These are phyloP conservation scores for Ara ararauna DNA, from an alignment of 2,797 vertebrate genomes.

Conservation along the genomic window DNA sequence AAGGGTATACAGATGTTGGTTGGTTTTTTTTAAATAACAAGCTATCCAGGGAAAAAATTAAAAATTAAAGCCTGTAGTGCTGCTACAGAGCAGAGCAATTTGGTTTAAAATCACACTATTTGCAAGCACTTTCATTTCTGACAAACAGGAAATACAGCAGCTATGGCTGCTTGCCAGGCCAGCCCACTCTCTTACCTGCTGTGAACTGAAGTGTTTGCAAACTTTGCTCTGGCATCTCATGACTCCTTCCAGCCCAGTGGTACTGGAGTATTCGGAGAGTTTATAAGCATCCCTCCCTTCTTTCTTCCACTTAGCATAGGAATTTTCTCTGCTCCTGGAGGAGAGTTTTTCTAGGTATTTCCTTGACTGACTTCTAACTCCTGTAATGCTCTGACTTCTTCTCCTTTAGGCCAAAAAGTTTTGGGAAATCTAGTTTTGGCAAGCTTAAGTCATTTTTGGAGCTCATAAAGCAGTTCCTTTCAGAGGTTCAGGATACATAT, in stretches of 20 bases:
- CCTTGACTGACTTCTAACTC: neutral
- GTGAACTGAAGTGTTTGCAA: neutral
- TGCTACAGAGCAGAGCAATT: neutral
- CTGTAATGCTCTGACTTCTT: neutral
- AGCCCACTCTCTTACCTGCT: neutral
- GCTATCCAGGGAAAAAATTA: neutral
- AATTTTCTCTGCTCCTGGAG: neutral
- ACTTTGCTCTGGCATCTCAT: neutral
- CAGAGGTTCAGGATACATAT: neutral
- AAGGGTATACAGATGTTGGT: neutral
- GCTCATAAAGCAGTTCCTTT: neutral
- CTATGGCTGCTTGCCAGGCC: neutral
- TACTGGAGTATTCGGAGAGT: neutral
- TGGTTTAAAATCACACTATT: neutral
- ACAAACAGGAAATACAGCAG: neutral
- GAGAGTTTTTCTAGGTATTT: neutral
- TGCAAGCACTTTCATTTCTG: neutral
- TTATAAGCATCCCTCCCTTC: neutral
- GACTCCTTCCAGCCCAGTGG: neutral
- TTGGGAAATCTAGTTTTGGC: neutral
- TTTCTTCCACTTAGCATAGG: neutral
- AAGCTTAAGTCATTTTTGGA: neutral
- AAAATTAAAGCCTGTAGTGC: neutral
- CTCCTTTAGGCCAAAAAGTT: neutral
- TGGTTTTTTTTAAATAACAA: neutral